phyloP scores from a whole-genome alignment of 2,113 vertebrate species.

The Erythrocercus mccallii region DNA sequence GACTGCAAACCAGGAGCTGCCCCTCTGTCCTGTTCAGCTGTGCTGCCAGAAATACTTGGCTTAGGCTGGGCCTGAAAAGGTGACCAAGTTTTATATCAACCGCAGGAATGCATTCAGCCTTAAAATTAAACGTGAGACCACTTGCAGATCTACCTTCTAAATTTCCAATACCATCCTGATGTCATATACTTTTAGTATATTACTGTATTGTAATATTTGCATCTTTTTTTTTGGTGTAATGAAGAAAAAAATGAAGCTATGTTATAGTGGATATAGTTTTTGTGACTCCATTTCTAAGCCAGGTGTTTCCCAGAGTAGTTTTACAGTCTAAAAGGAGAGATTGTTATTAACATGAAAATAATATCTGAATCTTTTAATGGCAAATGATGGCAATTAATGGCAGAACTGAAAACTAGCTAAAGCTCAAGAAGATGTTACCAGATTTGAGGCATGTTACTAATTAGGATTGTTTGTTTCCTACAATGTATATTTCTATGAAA shows the following conservation, averaged over 20 bases:
- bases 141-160: not conserved
- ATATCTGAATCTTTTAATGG: not conserved
- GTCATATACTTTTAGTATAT: not conserved
- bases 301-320: not conserved
- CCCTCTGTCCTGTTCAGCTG: not conserved
- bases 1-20: not conserved
- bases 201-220: not conserved
- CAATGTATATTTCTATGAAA: not conserved
- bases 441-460: rapidly evolving
- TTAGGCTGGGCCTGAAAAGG: not conserved
- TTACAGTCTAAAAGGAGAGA: not conserved
- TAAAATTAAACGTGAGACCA: not conserved
- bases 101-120: not conserved
- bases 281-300: not conserved
- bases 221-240: not conserved
- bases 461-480: not conserved
- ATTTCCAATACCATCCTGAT: not conserved
- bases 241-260: not conserved
- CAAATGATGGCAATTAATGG: not conserved
- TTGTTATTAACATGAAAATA: not conserved
- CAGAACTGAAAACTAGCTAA: not conserved
- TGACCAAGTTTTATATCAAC: not conserved
- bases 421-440: not conserved
- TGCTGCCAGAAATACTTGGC: not conserved
- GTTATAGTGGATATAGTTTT: not conserved